Evolutionary conservation across 2,113 vertebrate species (phyloP), one percentile per base, ranked within the genome.

Genomic region (Recurvirostra avosetta): DNA sequence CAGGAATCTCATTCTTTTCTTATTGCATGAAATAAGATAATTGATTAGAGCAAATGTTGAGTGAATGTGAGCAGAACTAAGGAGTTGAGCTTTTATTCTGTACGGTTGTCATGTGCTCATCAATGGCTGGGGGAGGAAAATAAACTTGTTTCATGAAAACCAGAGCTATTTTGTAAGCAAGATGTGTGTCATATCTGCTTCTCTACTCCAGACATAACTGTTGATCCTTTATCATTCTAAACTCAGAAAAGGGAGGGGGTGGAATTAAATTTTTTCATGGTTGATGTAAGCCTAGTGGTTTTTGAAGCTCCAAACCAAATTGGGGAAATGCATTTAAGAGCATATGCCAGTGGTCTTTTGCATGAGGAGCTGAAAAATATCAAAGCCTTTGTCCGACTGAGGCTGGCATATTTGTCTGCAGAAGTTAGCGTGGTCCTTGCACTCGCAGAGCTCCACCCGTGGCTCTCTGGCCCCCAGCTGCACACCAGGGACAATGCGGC

Each of bases 71-170:
- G 88, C 96, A 78, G 88, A 86, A 95, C 88, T 85, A 67, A 86
- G 90, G 81, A 68, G 23, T 43, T 94, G 83, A 92, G 94, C 94
- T 95, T 95, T 94, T 90, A 40, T 90, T 95, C 91, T 96, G 65
- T 95, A 62, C 30, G 59, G 80, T 95, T 96, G 96, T 94, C 92
- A 50, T 80, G 74, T 94, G 76, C 81, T 96, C 86, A 63, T 90
- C 93, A 58, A 11, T 73, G 85, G 85, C 66, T 86, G 83, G 68
- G 79, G 92, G 84, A 94, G 89, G 79, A 94, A 95, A 95, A 92
- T 81, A 95, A 93, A 94, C 78, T 88, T 63, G 82, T 92, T 94
- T 97, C 94, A 95, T 97, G 94, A 93, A 97, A 97, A 92, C 59
- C n/a, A 93, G 66, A 96, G 87, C 81, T 94, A 71, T 94, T 77